phyloP scores from a whole-genome alignment of 2,888 invertebrate species.

The Caenorhabditis sp. region DNA sequence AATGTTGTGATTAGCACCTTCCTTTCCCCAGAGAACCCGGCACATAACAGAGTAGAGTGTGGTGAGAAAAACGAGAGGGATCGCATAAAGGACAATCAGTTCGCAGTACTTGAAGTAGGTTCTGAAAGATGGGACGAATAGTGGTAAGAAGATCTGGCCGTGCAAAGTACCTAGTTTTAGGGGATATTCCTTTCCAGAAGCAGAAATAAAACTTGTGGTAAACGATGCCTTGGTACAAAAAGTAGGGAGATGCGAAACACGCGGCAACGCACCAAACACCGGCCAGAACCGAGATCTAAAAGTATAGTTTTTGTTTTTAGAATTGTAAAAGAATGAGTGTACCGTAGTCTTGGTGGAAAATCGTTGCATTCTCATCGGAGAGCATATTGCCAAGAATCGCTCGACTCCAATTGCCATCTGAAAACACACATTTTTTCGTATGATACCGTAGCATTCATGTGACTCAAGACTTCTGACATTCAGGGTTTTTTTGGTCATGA shows the following conservation, averaged over 20 bases:
- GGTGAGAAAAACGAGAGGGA: conserved; percentile 75
- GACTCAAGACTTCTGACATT: background rate
- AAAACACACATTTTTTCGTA: conserved; percentile 14
- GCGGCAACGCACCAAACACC: conserved; percentile 73
- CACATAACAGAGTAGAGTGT: conserved; percentile 76
- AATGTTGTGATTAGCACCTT: conserved; percentile 68
- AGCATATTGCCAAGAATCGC: conserved; percentile 77
- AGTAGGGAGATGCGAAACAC: conserved; percentile 72
- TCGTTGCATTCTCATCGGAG: conserved; percentile 76
- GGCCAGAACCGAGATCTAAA: conserved; percentile 64
- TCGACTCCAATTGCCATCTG: conserved; percentile 80
- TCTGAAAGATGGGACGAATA: conserved; percentile 58
- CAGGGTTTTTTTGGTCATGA: background rate
- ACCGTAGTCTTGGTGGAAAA: conserved; percentile 73
- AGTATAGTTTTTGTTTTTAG: conserved; percentile 6
- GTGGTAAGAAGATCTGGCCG: background rate
- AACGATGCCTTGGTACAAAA: conserved; percentile 69
- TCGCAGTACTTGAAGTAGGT: conserved; percentile 75
- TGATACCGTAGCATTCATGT: background rate
- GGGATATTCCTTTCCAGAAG: conserved; percentile 69
- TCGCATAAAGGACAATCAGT: conserved; percentile 73
- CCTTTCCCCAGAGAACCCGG: conserved; percentile 73
- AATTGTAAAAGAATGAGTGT: background rate
- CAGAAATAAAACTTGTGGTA: conserved; percentile 67
- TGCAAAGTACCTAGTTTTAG: conserved; percentile 57